phyloP scores from a whole-genome alignment of 2,888 invertebrate genomes.

The Danaus chrysippus region DNA sequence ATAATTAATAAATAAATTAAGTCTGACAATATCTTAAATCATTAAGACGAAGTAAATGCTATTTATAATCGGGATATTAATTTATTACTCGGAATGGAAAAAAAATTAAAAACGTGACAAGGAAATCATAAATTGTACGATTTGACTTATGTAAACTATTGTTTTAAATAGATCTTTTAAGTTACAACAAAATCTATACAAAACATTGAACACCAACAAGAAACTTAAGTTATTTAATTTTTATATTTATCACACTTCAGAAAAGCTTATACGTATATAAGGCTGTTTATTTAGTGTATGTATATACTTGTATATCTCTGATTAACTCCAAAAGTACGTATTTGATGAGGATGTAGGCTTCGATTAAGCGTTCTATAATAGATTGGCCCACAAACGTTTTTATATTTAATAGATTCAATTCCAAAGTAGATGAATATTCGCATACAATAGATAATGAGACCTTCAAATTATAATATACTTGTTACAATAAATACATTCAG shows the following conservation, averaged over 20 bases:
- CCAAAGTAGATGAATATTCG: too few relatives aligned
- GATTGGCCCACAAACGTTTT: slow-evolving; percentile 7
- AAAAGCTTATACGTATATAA: neutral
- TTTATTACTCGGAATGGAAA: neutral
- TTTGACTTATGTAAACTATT: neutral
- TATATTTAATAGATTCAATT: too few relatives aligned
- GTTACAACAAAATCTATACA: neutral
- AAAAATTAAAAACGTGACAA: neutral
- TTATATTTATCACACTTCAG: neutral
- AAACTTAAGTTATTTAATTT: too few relatives aligned
- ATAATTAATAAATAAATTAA: slow-evolving; percentile 1
- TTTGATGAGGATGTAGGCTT: neutral
- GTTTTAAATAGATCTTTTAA: neutral
- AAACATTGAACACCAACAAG: too few relatives aligned
- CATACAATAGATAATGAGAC: too few relatives aligned
- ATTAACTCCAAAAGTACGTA: neutral
- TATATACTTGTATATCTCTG: neutral
- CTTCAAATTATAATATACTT: too few relatives aligned
- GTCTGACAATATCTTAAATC: slow-evolving; percentile 2
- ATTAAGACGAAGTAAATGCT: too few relatives aligned
- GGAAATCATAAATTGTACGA: neutral
- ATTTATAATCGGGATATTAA: neutral
- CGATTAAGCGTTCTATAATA: slow-evolving; percentile 13
- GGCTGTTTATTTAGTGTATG: neutral
- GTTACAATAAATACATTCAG: too few relatives aligned